phyloP scores from a whole-genome alignment of 1,140 invertebrate genomes.

The Ceratina calcarata region DNA sequence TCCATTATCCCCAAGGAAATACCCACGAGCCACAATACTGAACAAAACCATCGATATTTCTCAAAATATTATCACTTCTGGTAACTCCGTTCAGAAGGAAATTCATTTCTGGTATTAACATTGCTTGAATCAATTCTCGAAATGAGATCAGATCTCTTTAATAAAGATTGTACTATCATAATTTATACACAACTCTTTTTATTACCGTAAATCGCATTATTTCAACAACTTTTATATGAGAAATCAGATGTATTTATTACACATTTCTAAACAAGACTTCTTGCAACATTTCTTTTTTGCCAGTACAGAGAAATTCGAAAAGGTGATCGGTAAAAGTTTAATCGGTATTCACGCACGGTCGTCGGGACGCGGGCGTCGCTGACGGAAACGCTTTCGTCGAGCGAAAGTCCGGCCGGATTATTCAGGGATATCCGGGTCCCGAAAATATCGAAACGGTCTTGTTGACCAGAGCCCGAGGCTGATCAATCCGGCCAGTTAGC shows the following conservation, averaged over 20 bases:
- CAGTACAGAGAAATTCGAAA: background rate
- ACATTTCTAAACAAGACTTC: too few relatives aligned
- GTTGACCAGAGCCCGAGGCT: conserved; percentile 31
- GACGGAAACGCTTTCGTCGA: conserved; percentile 54
- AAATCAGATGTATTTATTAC: too few relatives aligned
- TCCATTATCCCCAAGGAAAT: conserved; percentile 76
- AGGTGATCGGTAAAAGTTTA: conserved; percentile 38
- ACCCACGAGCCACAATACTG: conserved; percentile 73
- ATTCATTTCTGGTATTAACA: background rate
- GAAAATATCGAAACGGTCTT: conserved; percentile 42
- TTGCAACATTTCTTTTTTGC: too few relatives aligned
- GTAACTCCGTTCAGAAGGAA: background rate
- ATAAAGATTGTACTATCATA: too few relatives aligned
- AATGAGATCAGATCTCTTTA: background rate
- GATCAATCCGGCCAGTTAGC: conserved; percentile 57
- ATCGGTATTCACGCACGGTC: conserved; percentile 44
- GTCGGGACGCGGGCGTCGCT: conserved; percentile 10
- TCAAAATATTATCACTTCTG: conserved; percentile 79
- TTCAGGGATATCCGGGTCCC: conserved; percentile 50
- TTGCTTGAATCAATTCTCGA: background rate
- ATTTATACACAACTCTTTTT: too few relatives aligned
- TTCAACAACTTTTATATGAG: too few relatives aligned
- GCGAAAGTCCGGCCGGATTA: conserved; percentile 67
- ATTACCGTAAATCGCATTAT: too few relatives aligned
- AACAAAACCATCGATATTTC: conserved; percentile 77